phyloP scores from a whole-genome alignment of 37 sponge, comb jelly and placozoan species.

The Ephydatia muelleri region DNA sequence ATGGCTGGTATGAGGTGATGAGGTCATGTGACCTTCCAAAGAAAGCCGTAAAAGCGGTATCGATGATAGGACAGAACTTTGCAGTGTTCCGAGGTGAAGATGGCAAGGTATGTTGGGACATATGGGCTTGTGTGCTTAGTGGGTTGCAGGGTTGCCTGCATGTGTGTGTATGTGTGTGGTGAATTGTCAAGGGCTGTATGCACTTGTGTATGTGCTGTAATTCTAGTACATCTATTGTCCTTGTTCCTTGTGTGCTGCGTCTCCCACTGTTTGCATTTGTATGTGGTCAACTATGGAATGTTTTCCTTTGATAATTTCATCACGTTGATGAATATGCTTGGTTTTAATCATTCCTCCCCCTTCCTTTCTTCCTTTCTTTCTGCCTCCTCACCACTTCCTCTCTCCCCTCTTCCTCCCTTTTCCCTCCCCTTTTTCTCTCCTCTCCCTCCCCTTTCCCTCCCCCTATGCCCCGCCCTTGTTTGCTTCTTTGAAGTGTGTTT shows the following conservation, averaged over 20 bases:
- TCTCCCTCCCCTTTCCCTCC: not conserved
- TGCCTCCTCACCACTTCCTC: no score
- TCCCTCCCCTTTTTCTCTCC: not conserved
- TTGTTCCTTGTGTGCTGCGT: no score
- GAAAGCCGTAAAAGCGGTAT: slow-evolving; percentile 21
- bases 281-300: no score
- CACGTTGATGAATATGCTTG: no score
- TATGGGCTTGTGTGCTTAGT: not conserved
- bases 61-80: slow-evolving; percentile 49
- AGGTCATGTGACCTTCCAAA: slow-evolving; percentile 26
- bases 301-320: no score
- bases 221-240: no score
- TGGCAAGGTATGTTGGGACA: slow-evolving; percentile 19
- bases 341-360: no score
- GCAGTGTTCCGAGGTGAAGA: slow-evolving; percentile 72
- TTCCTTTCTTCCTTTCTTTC: no score
- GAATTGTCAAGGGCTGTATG: no score
- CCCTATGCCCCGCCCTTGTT: not conserved
- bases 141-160: no score
- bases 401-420: not conserved
- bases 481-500: not conserved
- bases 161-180: not conserved
- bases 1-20: slow-evolving; percentile 65
- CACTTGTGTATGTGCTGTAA: no score
- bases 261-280: no score